Evolutionary conservation across 2,888 invertebrate species (phyloP).

Genomic region (Sinhomidia bicolor): DNA sequence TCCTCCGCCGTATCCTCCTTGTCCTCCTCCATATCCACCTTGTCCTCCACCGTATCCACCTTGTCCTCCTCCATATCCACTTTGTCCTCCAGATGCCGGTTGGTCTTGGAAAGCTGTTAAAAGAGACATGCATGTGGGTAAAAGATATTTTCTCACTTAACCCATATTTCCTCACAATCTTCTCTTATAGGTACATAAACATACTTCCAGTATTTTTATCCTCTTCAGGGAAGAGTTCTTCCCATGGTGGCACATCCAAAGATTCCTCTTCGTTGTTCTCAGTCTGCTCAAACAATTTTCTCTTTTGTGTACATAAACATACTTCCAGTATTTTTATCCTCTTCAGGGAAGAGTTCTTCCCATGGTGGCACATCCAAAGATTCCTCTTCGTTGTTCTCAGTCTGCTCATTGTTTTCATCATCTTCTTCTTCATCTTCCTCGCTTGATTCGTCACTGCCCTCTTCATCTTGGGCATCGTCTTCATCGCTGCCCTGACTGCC

Average conservation of each 20-base stretch:
- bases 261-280: slow-evolving; percentile 48
- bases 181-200: no score
- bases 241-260: slow-evolving; percentile 65
- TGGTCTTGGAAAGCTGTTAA: slow-evolving; percentile 29
- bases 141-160: neutral
- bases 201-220: slow-evolving; percentile 62
- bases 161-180: neutral
- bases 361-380: slow-evolving; percentile 61
- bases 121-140: neutral
- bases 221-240: slow-evolving; percentile 62
- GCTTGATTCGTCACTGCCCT: slow-evolving; percentile 49
- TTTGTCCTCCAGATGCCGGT: neutral
- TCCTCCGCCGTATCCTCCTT: neutral
- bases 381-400: slow-evolving; percentile 46
- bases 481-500: slow-evolving; percentile 49
- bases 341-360: slow-evolving; percentile 64
- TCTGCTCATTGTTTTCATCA: slow-evolving; percentile 42
- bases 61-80: slow-evolving; percentile 13
- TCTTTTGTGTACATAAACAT: no score
- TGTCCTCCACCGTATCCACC: neutral
- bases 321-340: slow-evolving; percentile 67
- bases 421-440: slow-evolving; percentile 56
- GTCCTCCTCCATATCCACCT: neutral
- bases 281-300: neutral
- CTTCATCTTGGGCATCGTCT: slow-evolving; percentile 49